A percentile compares a stretch with the other conserved stretches of the same genome.
These are phyloP conservation scores for Sebastes reedi DNA, from an alignment of 2,797 vertebrate species.

Conservation along the genomic window DNA sequence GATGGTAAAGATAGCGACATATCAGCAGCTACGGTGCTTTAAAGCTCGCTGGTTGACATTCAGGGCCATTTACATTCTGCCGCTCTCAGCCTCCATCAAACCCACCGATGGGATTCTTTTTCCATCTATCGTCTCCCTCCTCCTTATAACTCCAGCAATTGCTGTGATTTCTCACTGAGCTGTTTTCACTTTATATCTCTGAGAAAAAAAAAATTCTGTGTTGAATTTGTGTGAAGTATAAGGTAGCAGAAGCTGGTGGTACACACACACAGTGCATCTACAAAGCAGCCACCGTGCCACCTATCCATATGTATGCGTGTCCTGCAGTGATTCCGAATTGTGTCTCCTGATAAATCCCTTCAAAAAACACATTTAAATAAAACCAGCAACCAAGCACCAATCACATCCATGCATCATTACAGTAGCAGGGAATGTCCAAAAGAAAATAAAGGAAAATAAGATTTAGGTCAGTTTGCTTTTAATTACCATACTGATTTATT, in stretches of 20 bases:
- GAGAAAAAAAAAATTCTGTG: conserved; percentile 20
- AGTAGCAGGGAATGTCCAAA: conserved; percentile 55
- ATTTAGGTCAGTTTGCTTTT: conserved; percentile 83
- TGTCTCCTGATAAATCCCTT: conserved; percentile 44
- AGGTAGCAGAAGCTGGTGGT: conserved; percentile 23
- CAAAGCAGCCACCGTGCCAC: conserved; percentile 20
- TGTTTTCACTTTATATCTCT: conserved; percentile 41
- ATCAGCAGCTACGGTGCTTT: conserved; percentile 23
- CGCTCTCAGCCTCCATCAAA: conserved; percentile 42
- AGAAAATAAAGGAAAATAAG: conserved; percentile 35
- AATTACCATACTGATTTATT: conserved; percentile 84
- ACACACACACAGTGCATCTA: conserved; percentile 16
- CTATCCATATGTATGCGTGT: conserved; percentile 47
- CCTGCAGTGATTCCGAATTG: conserved; percentile 45
- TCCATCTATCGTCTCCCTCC: conserved; percentile 20
- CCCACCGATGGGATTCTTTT: conserved; percentile 15
- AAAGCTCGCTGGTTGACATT: conserved; percentile 51
- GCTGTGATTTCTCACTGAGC: conserved; percentile 56
- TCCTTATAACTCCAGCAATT: conserved; percentile 18
- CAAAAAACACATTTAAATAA: conserved; percentile 23
- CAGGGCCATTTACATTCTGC: conserved; percentile 51
- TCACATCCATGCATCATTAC: background rate
- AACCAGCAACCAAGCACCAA: conserved; percentile 15
- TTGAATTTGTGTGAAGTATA: conserved; percentile 45
- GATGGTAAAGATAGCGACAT: conserved; percentile 19